phyloP scores from a whole-genome alignment of 2,888 invertebrate genomes.

The Pseudococcus jackbeardsleyi region DNA sequence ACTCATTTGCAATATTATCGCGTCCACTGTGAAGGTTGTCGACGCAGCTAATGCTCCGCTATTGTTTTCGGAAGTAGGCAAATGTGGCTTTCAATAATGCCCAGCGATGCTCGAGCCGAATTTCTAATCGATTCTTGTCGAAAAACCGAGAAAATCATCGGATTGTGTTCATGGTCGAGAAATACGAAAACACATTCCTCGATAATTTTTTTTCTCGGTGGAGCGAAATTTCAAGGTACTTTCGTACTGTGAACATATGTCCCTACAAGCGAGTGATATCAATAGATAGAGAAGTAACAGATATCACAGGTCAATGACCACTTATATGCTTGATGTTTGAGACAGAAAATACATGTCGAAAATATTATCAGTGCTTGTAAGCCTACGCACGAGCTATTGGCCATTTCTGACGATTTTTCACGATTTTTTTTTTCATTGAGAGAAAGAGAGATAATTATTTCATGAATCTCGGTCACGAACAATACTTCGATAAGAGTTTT shows the following conservation, averaged over 20 bases:
- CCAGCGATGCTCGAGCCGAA: neutral
- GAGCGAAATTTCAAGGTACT: neutral
- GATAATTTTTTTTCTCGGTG: neutral
- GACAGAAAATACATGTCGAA: neutral
- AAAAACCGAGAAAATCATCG: neutral
- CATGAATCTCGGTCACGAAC: constrained; percentile 7
- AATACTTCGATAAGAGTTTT: neutral
- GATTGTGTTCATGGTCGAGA: neutral
- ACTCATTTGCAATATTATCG: constrained; percentile 41
- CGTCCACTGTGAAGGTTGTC: neutral
- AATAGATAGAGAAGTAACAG: neutral
- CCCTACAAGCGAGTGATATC: neutral
- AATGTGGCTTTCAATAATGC: neutral
- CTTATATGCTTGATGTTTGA: neutral
- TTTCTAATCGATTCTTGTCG: neutral
- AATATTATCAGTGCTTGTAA: neutral
- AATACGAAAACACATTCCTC: neutral
- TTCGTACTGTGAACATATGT: neutral
- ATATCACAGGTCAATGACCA: neutral
- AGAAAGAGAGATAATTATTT: neutral
- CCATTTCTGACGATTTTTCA: neutral
- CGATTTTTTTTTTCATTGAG: neutral
- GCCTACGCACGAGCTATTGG: neutral
- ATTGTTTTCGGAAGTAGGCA: constrained; percentile 18
- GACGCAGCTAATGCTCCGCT: neutral